Evolutionary conservation across 2,797 vertebrate species (phyloP).

Genomic region (Bucorvus abyssinicus): DNA sequence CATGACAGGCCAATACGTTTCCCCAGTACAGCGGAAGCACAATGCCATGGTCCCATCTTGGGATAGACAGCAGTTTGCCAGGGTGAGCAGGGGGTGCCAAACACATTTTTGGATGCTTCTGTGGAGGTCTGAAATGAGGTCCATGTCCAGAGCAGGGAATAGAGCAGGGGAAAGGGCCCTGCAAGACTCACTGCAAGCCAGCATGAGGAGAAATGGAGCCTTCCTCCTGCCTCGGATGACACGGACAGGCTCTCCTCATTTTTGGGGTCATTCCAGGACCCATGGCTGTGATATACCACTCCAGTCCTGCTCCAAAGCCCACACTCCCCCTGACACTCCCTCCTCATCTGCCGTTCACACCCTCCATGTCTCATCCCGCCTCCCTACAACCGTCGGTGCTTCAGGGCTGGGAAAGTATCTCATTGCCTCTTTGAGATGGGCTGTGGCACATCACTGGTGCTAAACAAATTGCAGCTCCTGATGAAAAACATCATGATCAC

Average conservation of each 20-base stretch:
- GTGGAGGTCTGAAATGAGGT: background rate
- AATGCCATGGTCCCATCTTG: background rate
- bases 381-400: background rate
- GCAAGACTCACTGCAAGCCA: rapidly evolving
- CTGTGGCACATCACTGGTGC: background rate
- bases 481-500: background rate
- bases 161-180: background rate
- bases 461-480: background rate
- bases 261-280: background rate
- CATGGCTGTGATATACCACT: rapidly evolving
- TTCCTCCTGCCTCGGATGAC: background rate
- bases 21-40: background rate
- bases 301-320: rapidly evolving
- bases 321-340: rapidly evolving
- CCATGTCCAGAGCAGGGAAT: rapidly evolving
- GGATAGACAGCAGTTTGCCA: rapidly evolving
- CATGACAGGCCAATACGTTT: rapidly evolving
- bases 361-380: background rate
- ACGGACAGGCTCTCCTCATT: background rate
- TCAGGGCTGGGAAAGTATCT: background rate
- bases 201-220: background rate
- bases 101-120: background rate
- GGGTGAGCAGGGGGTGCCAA: background rate
- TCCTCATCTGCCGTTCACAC: rapidly evolving
- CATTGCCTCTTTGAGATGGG: background rate